A percentile compares a stretch with the other conserved stretches of the same genome.
phyloP scores from a whole-genome alignment of 2,113 vertebrate genomes.

The Peromyscus maniculatus region DNA sequence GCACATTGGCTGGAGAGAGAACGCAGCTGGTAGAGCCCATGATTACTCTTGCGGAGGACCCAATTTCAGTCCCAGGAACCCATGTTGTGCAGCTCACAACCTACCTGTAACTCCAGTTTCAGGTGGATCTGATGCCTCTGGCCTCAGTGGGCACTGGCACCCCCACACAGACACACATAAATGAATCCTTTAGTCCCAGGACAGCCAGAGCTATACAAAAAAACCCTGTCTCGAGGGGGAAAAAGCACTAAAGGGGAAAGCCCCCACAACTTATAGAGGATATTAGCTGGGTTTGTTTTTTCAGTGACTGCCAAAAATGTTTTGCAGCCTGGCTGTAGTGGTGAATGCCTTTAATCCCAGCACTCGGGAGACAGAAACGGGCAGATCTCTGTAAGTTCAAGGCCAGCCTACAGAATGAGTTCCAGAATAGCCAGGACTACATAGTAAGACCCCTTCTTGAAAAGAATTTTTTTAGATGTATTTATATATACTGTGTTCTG shows the following conservation, averaged over 20 bases:
- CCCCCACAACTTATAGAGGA: not conserved
- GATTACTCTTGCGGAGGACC: not conserved
- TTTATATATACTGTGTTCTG: no score
- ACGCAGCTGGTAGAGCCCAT: not conserved
- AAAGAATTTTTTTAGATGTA: not conserved
- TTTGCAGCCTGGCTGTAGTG: not conserved
- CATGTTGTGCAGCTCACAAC: not conserved
- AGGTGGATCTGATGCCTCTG: not conserved
- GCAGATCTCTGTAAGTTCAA: not conserved
- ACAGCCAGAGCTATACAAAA: not conserved
- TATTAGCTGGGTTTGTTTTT: conserved; percentile 20
- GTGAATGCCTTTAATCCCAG: not conserved
- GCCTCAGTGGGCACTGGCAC: not conserved
- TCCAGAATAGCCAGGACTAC: not conserved
- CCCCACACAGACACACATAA: not conserved
- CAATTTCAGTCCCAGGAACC: not conserved
- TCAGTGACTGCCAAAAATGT: conserved; percentile 31
- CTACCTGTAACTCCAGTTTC: not conserved
- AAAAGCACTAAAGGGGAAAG: not conserved
- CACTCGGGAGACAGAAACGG: not conserved
- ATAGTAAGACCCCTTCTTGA: not conserved
- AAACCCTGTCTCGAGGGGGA: not conserved
- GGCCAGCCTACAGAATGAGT: not conserved
- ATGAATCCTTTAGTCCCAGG: not conserved
- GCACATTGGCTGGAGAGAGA: not conserved